phyloP scores from a whole-genome alignment of 2,888 invertebrate species.

The Augiades crinisus region DNA sequence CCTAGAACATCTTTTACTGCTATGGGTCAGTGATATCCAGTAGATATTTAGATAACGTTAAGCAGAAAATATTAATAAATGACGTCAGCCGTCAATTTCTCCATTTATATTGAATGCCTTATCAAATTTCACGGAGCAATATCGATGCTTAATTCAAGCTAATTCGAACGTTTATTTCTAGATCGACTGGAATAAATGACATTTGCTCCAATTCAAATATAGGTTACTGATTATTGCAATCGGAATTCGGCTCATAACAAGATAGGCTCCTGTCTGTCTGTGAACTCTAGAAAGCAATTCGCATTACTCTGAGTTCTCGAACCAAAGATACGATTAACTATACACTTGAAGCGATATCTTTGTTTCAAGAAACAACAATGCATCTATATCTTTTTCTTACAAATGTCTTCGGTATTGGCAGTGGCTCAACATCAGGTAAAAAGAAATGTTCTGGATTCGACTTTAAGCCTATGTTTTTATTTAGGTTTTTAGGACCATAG shows the following conservation, averaged over 20 bases:
- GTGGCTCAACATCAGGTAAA: no score
- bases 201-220: conserved; percentile 3
- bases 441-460: no score
- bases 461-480: no score
- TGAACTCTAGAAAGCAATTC: neutral
- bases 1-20: no score
- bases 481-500: no score
- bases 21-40: no score
- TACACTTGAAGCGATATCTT: no score
- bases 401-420: no score
- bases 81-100: conserved; percentile 19
- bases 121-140: conserved; percentile 17
- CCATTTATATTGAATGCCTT: conserved; percentile 3
- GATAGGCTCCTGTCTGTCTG: neutral
- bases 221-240: conserved; percentile 1
- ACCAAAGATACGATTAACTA: no score
- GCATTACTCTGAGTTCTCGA: no score
- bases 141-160: conserved; percentile 2
- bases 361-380: no score
- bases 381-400: no score
- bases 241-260: neutral
- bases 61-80: conserved; percentile 24
- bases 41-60: neutral
- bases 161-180: neutral
- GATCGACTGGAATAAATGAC: conserved; percentile 7